Evolutionary conservation across 2,888 invertebrate genomes (phyloP).

Genomic region (Macropis europaea): DNA sequence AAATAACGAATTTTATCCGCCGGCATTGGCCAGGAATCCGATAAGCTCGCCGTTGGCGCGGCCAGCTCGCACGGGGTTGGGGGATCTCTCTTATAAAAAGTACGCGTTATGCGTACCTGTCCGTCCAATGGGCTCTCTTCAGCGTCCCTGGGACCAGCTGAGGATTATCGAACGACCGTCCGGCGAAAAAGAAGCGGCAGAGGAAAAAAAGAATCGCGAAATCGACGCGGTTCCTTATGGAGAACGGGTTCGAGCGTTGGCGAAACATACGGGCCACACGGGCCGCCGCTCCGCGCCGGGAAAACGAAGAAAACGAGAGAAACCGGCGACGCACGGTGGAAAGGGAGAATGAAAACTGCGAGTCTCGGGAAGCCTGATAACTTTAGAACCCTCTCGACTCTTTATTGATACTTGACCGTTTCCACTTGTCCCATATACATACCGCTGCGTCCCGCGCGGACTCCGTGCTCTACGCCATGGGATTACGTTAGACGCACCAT

Average conservation of each 20-base stretch:
- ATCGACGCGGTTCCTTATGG: conserved; percentile 40
- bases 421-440: conserved; percentile 62
- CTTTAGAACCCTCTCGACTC: conserved; percentile 61
- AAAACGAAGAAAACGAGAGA: conserved; percentile 17
- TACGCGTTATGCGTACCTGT: conserved; percentile 61
- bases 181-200: not conserved
- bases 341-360: conserved; percentile 49
- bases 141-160: not conserved
- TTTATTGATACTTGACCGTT: conserved; percentile 61
- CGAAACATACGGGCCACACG: conserved; percentile 40
- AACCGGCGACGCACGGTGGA: not conserved
- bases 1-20: conserved; percentile 58
- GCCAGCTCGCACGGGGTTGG: not conserved
- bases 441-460: conserved; percentile 11
- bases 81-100: conserved; percentile 56
- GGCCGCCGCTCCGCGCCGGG: conserved; percentile 20
- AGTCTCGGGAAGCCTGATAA: conserved; percentile 51
- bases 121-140: conserved; percentile 54
- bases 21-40: conserved; percentile 53
- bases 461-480: not conserved
- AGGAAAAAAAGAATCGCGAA: no score
- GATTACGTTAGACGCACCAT: no score
- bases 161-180: conserved; percentile 19
- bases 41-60: conserved; percentile 44
- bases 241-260: conserved; percentile 49